These are phyloP conservation scores for Oxyruncus cristatus DNA, from an alignment of 2,113 vertebrate species.

Conservation along the genomic window DNA sequence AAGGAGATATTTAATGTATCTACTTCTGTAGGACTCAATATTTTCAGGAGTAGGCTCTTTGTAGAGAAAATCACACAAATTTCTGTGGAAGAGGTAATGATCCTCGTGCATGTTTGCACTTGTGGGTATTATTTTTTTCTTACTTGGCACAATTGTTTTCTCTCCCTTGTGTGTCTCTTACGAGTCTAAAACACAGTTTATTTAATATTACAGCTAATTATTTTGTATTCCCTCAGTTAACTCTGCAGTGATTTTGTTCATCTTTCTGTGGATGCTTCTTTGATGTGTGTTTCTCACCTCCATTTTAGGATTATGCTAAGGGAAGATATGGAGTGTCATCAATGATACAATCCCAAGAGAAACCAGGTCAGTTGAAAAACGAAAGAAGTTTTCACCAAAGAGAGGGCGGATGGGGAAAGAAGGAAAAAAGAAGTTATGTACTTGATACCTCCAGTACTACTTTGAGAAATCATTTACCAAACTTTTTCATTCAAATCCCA, in stretches of 20 bases:
- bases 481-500: background rate
- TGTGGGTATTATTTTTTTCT: background rate
- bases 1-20: background rate
- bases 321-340: conserved; percentile 89
- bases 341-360: conserved; percentile 94
- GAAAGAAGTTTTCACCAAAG: background rate
- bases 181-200: background rate
- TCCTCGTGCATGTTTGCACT: background rate
- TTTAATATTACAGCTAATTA: background rate
- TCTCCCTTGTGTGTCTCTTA: background rate
- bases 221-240: background rate
- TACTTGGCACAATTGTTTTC: background rate
- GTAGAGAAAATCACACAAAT: background rate
- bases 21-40: background rate
- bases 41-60: background rate
- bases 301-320: conserved; percentile 92
- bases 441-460: background rate
- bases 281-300: conserved; percentile 11
- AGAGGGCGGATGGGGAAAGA: rapidly evolving
- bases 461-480: background rate
- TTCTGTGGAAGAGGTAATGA: background rate
- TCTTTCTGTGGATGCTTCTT: background rate
- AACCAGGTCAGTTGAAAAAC: conserved; percentile 86
- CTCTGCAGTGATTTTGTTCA: background rate
- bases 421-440: background rate